Evolutionary conservation across 2,888 invertebrate genomes (phyloP).

Genomic region (Drosophila infuscata): DNA sequence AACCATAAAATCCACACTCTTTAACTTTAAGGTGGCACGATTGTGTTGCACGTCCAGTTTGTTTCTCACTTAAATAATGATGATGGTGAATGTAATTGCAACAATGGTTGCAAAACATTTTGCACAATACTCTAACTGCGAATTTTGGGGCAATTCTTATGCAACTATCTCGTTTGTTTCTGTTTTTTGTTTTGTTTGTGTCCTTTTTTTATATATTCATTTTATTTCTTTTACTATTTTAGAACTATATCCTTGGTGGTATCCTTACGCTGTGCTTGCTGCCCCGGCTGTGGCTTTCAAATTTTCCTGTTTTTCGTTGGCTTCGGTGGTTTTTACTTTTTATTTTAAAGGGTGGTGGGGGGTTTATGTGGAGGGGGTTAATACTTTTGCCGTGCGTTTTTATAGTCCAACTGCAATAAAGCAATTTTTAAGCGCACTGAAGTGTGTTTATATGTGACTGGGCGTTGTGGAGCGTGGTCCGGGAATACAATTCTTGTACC

Average conservation of each 20-base stretch:
- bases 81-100: conserved; percentile 66
- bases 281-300: conserved; percentile 74
- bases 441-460: conserved; percentile 80
- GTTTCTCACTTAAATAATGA: conserved; percentile 62
- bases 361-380: conserved; percentile 27
- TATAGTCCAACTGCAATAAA: conserved; percentile 80
- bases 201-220: conserved; percentile 6
- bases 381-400: conserved; percentile 77
- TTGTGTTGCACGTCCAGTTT: conserved; percentile 3
- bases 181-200: conserved; percentile 14
- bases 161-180: conserved; percentile 39
- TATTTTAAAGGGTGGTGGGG: conserved; percentile 15
- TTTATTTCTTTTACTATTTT: conserved; percentile 45
- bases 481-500: conserved; percentile 53
- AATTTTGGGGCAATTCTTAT: conserved; percentile 55
- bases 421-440: conserved; percentile 81
- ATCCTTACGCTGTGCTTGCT: conserved; percentile 73
- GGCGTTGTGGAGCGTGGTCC: conserved; percentile 36
- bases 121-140: conserved; percentile 47
- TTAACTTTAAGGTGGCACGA: conserved; percentile 32
- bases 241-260: conserved; percentile 68
- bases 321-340: conserved; percentile 51
- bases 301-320: conserved; percentile 70
- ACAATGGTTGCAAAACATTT: conserved; percentile 58
- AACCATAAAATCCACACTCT: conserved; percentile 32